These are phyloP conservation scores for Theristicus caerulescens DNA, from an alignment of 2,113 vertebrate genomes.

Conservation along the genomic window DNA sequence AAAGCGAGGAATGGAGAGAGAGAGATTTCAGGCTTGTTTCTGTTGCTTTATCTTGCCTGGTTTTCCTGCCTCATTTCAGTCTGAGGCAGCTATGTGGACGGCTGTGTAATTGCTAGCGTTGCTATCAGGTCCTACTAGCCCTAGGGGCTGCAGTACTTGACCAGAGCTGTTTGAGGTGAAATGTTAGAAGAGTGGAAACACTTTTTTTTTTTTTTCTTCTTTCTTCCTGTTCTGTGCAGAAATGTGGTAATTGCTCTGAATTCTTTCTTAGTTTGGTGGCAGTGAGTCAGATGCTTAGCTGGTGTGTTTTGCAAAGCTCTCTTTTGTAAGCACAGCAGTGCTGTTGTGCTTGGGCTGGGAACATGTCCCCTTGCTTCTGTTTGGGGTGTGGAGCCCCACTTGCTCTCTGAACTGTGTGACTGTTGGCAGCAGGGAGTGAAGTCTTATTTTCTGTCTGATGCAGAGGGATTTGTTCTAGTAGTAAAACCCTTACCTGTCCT, in stretches of 20 bases:
- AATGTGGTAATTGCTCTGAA: conserved; percentile 17
- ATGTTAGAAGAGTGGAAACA: conserved; percentile 9
- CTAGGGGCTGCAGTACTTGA: conserved; percentile 8
- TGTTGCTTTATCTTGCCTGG: background rate
- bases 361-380: background rate
- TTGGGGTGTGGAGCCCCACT: background rate
- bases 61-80: conserved; percentile 28
- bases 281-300: conserved; percentile 24
- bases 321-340: background rate
- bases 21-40: background rate
- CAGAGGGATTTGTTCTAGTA: background rate
- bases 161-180: conserved; percentile 22
- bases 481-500: background rate
- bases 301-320: background rate
- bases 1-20: background rate
- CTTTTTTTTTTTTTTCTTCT: background rate
- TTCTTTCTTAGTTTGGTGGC: background rate
- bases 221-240: background rate
- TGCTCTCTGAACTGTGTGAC: background rate
- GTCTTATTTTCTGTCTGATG: background rate
- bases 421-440: background rate
- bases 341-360: background rate
- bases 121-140: conserved; percentile 13
- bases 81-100: background rate
- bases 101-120: conserved; percentile 18